phyloP scores from a whole-genome alignment of 2,797 vertebrate species.

The Sebastes diaconus region DNA sequence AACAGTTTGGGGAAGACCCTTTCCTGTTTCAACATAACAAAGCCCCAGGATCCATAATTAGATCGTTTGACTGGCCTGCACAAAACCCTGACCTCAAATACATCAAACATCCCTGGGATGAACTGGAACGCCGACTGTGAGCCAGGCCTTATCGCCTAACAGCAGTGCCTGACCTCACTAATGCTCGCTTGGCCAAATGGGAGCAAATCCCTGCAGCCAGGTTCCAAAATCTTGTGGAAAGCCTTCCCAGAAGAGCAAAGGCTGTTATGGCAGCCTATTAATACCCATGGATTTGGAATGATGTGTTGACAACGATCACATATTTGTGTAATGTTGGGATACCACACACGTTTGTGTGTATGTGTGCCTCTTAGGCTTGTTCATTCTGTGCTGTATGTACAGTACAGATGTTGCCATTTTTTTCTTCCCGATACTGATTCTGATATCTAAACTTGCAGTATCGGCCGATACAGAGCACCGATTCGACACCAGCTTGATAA shows the following conservation, averaged over 20 bases:
- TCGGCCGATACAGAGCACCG: no score
- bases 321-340: not conserved
- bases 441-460: fast-evolving
- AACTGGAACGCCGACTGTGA: not conserved
- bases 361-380: no score
- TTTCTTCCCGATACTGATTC: not conserved
- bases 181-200: not conserved
- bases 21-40: not conserved
- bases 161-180: not conserved
- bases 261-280: not conserved
- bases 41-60: not conserved
- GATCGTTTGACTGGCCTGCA: not conserved
- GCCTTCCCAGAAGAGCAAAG: not conserved
- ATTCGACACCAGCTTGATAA: no score
- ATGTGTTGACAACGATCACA: not conserved
- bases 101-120: not conserved
- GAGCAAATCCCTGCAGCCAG: constrained; percentile 5
- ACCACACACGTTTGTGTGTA: not conserved
- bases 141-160: constrained; percentile 1
- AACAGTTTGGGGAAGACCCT: not conserved
- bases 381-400: not conserved
- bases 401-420: not conserved
- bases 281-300: not conserved
- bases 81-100: not conserved
- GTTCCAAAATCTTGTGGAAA: not conserved